Evolutionary conservation across 2,888 invertebrate genomes (phyloP).

Genomic region (Cryptops parisi): DNA sequence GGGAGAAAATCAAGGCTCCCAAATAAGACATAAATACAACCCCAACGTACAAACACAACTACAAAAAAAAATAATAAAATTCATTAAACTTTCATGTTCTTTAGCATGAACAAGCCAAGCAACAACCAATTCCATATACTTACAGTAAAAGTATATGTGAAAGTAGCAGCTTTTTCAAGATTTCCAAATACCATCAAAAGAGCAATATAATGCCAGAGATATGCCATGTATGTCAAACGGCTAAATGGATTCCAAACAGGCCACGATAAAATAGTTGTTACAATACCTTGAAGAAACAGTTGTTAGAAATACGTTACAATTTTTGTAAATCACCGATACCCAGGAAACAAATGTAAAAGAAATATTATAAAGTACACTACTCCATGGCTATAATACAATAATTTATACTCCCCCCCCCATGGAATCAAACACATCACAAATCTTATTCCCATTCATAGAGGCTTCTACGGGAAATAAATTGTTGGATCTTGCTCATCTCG

Average conservation of each 20-base stretch:
- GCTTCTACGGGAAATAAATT: too few relatives aligned
- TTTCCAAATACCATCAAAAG: not conserved
- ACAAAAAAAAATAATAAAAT: not conserved
- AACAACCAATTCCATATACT: too few relatives aligned
- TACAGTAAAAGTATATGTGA: not conserved
- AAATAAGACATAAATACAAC: not conserved
- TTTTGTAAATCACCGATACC: too few relatives aligned
- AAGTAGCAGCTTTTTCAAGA: not conserved
- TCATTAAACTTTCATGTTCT: not conserved
- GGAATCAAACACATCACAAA: too few relatives aligned
- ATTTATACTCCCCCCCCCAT: too few relatives aligned
- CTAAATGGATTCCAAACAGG: slow-evolving; percentile 6
- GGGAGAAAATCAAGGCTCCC: not conserved
- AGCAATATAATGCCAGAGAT: not conserved
- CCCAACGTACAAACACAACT: not conserved
- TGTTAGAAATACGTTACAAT: too few relatives aligned
- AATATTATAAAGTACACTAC: too few relatives aligned
- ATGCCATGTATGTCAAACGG: slow-evolving; percentile 3
- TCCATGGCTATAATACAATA: too few relatives aligned
- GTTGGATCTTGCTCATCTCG: too few relatives aligned
- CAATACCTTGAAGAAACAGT: too few relatives aligned
- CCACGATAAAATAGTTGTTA: slow-evolving; percentile 1
- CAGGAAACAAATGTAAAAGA: too few relatives aligned
- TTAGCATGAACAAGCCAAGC: not conserved
- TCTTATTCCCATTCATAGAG: too few relatives aligned